Base-by-base conservation (phyloP, 1,140 invertebrate genomes). In the Drosophila kepulauana region DNA sequence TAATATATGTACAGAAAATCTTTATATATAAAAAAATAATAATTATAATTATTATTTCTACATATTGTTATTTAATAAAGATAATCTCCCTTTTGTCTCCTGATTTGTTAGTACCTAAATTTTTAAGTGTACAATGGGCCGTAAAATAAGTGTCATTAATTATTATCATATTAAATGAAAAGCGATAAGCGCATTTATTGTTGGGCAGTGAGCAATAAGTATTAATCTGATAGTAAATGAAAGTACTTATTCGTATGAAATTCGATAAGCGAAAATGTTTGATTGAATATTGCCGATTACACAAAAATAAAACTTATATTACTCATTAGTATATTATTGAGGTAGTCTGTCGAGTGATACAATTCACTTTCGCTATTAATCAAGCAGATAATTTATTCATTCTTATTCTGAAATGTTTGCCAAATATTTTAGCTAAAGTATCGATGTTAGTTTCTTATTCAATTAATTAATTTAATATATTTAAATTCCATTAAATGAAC, bases 81-180 rank as follows among this genome's bases (percentile, higher is more conserved):
- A 45, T 28, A 46, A 1, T 45, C 1, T 6, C 10, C 3, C 1
- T 57, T 57, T 25, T 58, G 6, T 2, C 10, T 2, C 6, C 10
- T 38, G 35, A 38, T 20, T 35, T 13, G 5, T 6, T 3, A 35
- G 13, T 7, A 6, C 5, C 11, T 0, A 51, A 43, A 58, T 25
- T 58, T 58, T 38, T 13, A 8, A 52, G 49, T 52, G 49, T 52
- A 52, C 25, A 25, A 7, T 33, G 11, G 30, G 6, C 2, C 30
- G 51, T 35, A n/a, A 33, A 30, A 15, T 35, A 7, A 15, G 30
- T 7, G 15, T 28, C 25, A 52, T 20, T 20, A 49, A 33, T 20
- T 30, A 62, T 62, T 61, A 15, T 61, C 58, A 16, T 48, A 46
- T 61, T n/a, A 15, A 6, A 30, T 15, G 57, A 10, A 45, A 25